These are phyloP conservation scores for Cyaniris semiargus DNA, from an alignment of 2,888 invertebrate genomes.

Conservation along the genomic window DNA sequence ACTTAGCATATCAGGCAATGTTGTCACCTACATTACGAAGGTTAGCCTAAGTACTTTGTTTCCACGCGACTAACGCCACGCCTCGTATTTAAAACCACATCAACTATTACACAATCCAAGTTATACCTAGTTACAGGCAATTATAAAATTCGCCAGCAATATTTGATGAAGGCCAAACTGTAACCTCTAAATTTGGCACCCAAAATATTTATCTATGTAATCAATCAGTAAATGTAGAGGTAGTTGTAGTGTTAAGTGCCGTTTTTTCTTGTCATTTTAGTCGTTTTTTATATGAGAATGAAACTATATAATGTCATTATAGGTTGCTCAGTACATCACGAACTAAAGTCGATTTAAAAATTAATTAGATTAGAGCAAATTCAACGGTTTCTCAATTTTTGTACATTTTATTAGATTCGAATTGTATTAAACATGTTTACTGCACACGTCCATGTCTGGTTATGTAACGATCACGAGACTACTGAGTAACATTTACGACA, in stretches of 20 bases:
- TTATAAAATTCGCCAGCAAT: constrained; percentile 56
- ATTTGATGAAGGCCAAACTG: constrained; percentile 48
- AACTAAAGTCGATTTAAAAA: no score
- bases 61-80: constrained; percentile 44
- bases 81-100: constrained; percentile 55
- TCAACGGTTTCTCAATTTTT: neutral
- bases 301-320: no score
- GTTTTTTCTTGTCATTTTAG: no score
- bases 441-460: neutral
- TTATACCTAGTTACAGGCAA: constrained; percentile 53
- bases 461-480: neutral
- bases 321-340: no score
- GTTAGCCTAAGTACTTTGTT: constrained; percentile 47
- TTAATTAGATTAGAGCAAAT: no score
- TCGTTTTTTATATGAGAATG: no score
- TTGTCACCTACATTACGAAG: constrained; percentile 64
- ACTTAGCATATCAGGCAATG: constrained; percentile 38
- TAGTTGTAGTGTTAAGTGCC: neutral
- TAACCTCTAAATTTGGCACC: constrained; percentile 40
- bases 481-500: constrained; percentile 18
- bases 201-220: constrained; percentile 36
- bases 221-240: constrained; percentile 20
- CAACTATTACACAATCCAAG: constrained; percentile 44
- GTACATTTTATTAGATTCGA: neutral
- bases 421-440: neutral